Base-by-base conservation (phyloP, 2,797 vertebrate species). In the Megalops cyprinoides region DNA sequence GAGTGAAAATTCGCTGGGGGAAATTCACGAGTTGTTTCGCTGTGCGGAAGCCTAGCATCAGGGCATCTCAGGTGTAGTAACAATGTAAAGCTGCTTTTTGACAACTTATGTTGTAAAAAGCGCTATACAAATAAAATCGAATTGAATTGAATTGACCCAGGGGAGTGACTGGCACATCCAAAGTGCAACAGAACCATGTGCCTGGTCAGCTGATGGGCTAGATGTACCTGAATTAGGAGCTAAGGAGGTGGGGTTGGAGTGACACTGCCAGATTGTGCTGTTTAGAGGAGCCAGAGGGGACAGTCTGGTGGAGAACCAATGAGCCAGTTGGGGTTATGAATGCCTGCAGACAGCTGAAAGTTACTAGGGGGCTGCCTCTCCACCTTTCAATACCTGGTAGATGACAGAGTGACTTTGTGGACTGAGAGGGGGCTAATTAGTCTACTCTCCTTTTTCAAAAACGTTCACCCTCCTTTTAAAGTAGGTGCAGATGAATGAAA, bases 401-500 rank as follows among this genome's bases (percentile, higher is more conserved):
- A 94, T 94, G 93, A 95, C 92, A 94, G 93, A 94, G 87, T 90
- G 90, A 93, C 93, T 94, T 94, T 95, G 90, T 90, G 90, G 84
- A 84, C 90, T 85, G 28, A 89, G 88, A 85, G 92, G 88, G 80
- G 86, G 81, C 87, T 93, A 94, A 94, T 95, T 94, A 94, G 90
- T 89, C 90, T 89, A 90, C 90, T 92, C 86, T 77, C 84, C 82
- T 81, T 87, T 88, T 90, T 83, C 88, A 89, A 87, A 87, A 87
- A 79, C 85, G 77, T 77, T 69, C 9, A 65, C 82, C 85, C 86
- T 85, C 87, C 80, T 12, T 87, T 88, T 89, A 88, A 88, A 85
- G 80, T 84, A 86, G 83, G 86, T 85, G 90, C 90, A 86, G 85
- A 48, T 31, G 86, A 86, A 80, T 88, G 88, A 92, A 85, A 88